These are phyloP conservation scores for Leptodactylus fallax DNA, from an alignment of 2,797 vertebrate genomes.

Conservation along the genomic window DNA sequence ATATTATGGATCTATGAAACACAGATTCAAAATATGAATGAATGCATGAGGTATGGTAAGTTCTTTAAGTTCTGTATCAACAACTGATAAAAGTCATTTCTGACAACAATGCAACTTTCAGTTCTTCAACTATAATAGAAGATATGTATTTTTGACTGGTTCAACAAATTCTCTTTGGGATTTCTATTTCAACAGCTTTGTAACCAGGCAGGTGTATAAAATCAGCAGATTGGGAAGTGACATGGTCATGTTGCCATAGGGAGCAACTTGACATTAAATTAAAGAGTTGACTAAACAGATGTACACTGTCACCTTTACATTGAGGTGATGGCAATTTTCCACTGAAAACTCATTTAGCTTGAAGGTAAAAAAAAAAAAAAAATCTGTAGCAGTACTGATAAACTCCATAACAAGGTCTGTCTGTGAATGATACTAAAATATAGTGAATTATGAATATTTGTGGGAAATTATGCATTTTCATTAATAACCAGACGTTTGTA, in stretches of 20 bases:
- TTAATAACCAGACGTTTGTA: constrained; percentile 34
- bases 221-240: constrained; percentile 40
- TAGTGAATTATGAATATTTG: constrained; percentile 39
- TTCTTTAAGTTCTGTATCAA: neutral
- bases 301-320: constrained; percentile 56
- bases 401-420: constrained; percentile 35
- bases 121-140: neutral
- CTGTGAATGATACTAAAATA: constrained; percentile 1
- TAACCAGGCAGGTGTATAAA: constrained; percentile 35
- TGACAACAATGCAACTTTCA: neutral
- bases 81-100: neutral
- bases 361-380: neutral
- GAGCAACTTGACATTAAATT: constrained; percentile 31
- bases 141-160: neutral
- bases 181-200: constrained; percentile 14
- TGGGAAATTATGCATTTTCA: constrained; percentile 19
- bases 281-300: constrained; percentile 51
- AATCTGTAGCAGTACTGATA: constrained; percentile 41
- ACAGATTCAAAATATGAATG: no score
- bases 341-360: constrained; percentile 51
- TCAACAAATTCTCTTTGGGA: constrained; percentile 7
- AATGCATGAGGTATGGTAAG: no score
- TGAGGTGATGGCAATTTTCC: constrained; percentile 42
- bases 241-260: constrained; percentile 50
- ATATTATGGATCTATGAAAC: no score